Conservation (phyloP, 2,888 invertebrate genomes). For the Heteropelma amictum region DNA sequence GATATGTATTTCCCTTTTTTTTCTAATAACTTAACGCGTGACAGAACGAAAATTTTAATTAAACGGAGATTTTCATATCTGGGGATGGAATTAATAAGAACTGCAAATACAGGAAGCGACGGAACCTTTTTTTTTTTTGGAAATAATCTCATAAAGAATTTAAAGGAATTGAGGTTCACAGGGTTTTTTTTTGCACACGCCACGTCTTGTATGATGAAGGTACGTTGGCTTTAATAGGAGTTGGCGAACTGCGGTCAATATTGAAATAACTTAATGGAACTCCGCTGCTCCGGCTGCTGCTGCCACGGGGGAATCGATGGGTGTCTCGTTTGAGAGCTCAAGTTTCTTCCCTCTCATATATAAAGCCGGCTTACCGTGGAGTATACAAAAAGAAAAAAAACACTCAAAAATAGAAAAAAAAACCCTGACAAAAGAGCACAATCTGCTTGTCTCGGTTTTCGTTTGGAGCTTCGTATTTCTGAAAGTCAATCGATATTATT, state of each 20-base stretch:
- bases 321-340: slow-evolving; percentile 35
- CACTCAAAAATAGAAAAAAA: too few relatives aligned
- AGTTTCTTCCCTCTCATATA: slow-evolving; percentile 21
- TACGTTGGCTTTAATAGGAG: slow-evolving; percentile 41
- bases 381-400: slow-evolving; percentile 20
- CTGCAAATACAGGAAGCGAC: background rate
- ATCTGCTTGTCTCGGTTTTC: slow-evolving; percentile 16
- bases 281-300: slow-evolving; percentile 24
- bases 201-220: slow-evolving; percentile 22
- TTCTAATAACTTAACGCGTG: background rate
- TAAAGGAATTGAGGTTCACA: slow-evolving; percentile 14
- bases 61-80: background rate
- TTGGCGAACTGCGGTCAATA: slow-evolving; percentile 50
- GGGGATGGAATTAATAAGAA: background rate
- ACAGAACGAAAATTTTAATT: background rate
- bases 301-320: slow-evolving; percentile 42
- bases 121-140: background rate
- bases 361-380: slow-evolving; percentile 26
- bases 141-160: background rate
- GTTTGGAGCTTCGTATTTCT: slow-evolving; percentile 7
- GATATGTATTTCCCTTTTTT: too few relatives aligned
- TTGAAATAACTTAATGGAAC: slow-evolving; percentile 56
- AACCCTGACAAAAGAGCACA: slow-evolving; percentile 18
- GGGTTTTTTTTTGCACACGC: slow-evolving; percentile 20
- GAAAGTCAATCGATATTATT: background rate